A percentile compares a stretch with the other conserved stretches of the same genome.
Conservation (phyloP, 1,140 invertebrate genomes). For the Uloborus diversus region DNA sequence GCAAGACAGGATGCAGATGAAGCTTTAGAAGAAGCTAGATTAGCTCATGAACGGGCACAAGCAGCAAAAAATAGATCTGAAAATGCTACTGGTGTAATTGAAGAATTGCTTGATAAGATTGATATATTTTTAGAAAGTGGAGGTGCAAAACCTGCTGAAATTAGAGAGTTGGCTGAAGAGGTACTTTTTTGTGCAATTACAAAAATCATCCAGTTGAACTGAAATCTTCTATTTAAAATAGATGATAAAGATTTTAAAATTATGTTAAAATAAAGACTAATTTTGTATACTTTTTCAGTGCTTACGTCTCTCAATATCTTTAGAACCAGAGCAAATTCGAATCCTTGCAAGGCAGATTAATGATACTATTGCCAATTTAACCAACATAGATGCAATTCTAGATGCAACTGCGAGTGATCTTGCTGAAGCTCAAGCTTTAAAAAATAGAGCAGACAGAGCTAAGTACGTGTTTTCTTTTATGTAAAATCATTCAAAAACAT, state of each 20-base stretch:
- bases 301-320: conserved; percentile 68
- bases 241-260: not conserved
- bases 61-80: conserved; percentile 71
- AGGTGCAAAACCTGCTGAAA: conserved; percentile 81
- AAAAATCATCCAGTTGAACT: no score
- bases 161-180: conserved; percentile 79
- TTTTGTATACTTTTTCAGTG: conserved; percentile 49
- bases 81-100: conserved; percentile 67
- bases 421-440: conserved; percentile 76
- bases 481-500: no score
- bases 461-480: no score
- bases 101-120: conserved; percentile 75
- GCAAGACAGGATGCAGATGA: conserved; percentile 70
- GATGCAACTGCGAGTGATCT: conserved; percentile 83
- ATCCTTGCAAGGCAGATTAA: conserved; percentile 85
- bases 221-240: no score
- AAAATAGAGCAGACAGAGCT: conserved; percentile 77
- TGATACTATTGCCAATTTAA: conserved; percentile 82
- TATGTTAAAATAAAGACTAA: not conserved
- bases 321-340: conserved; percentile 86
- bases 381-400: conserved; percentile 89
- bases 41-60: conserved; percentile 70
- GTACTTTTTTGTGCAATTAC: conserved; percentile 70
- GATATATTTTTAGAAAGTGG: conserved; percentile 78
- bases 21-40: conserved; percentile 71